Percentiles rank a stretch among this genome's conserved stretches.
phyloP scores from a whole-genome alignment of 2,888 invertebrate genomes.

The Lasioglossum marginatum region DNA sequence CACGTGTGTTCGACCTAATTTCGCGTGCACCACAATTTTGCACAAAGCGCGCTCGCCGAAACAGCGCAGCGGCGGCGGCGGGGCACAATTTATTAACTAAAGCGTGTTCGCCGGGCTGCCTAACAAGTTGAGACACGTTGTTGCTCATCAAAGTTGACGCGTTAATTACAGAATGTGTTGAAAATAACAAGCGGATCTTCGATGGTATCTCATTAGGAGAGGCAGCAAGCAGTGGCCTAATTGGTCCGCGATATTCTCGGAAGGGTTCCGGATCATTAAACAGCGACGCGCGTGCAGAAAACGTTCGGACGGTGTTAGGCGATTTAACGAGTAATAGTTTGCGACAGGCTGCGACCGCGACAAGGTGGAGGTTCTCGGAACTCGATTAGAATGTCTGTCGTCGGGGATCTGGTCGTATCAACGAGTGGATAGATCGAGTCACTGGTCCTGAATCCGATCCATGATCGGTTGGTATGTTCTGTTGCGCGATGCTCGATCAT shows the following conservation, averaged over 20 bases:
- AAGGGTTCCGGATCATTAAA: constrained; percentile 73
- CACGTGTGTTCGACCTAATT: constrained; percentile 1
- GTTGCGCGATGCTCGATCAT: constrained; percentile 5
- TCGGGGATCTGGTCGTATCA: constrained; percentile 26
- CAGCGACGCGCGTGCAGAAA: constrained; percentile 32
- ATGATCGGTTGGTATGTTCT: neutral
- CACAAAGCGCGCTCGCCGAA: neutral
- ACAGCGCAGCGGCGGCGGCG: neutral
- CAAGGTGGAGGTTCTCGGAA: constrained; percentile 21
- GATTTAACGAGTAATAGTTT: constrained; percentile 60
- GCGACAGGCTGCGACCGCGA: constrained; percentile 10
- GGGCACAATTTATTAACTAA: neutral
- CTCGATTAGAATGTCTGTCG: neutral
- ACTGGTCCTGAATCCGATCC: constrained; percentile 33
- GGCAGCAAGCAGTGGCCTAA: constrained; percentile 69
- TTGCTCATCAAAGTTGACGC: neutral
- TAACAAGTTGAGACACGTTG: constrained; percentile 1
- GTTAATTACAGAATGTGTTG: constrained; percentile 63
- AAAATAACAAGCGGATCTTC: constrained; percentile 28
- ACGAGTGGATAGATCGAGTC: constrained; percentile 35
- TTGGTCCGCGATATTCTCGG: constrained; percentile 74
- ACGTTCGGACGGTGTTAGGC: constrained; percentile 20
- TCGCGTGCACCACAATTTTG: neutral
- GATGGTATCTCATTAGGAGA: constrained; percentile 64
- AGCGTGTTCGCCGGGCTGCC: neutral